Percentiles rank a stretch among this genome's conserved stretches.
phyloP scores from a whole-genome alignment of 2,888 invertebrate genomes.

The Parnassius orleans region DNA sequence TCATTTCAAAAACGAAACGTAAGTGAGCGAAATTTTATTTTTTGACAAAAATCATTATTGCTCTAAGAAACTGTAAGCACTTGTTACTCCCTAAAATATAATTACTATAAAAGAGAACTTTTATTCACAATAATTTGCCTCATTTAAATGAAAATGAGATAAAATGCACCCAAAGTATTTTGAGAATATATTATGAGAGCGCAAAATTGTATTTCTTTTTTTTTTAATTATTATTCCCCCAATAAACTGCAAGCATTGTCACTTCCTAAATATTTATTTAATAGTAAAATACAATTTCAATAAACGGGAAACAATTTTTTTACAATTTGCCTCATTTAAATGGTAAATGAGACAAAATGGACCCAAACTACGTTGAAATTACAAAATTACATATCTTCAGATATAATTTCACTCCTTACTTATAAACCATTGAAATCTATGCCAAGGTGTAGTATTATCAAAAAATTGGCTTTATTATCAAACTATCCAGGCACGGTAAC shows the following conservation, averaged over 20 bases:
- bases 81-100: no score
- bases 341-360: conserved; percentile 68
- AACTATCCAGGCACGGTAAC: conserved; percentile 66
- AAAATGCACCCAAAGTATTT: conserved; percentile 68
- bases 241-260: no score
- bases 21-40: no score
- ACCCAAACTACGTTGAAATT: conserved; percentile 68
- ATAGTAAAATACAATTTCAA: no score
- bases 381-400: conserved; percentile 65
- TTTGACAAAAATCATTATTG: no score
- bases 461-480: conserved; percentile 79
- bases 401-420: conserved; percentile 65
- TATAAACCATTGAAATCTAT: conserved; percentile 53
- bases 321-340: conserved; percentile 39
- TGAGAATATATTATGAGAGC: conserved; percentile 47
- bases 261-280: no score
- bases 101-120: neutral
- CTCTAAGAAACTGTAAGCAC: no score
- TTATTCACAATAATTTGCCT: conserved; percentile 27
- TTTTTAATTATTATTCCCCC: no score
- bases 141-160: conserved; percentile 59
- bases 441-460: conserved; percentile 61
- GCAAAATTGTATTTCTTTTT: no score
- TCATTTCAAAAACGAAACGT: conserved; percentile 51
- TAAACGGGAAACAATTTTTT: neutral